These are phyloP conservation scores for Acanthaster planci DNA, from an alignment of 35 echinoderm and acorn worm species.

Conservation along the genomic window DNA sequence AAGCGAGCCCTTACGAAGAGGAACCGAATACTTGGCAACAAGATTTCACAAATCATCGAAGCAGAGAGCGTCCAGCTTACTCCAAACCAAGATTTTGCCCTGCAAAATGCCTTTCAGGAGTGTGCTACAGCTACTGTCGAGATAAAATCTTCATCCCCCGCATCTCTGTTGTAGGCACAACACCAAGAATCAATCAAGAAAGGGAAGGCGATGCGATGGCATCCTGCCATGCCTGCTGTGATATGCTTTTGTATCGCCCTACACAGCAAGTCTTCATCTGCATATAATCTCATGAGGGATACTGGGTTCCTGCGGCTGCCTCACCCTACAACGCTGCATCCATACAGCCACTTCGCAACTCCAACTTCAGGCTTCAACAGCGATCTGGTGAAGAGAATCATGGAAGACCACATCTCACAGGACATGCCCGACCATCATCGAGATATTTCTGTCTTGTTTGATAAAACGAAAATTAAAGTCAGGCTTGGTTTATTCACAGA, in stretches of 20 bases:
- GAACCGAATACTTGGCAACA: background rate
- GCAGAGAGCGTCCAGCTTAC: background rate
- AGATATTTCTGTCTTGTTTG: conserved; percentile 43
- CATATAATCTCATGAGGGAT: conserved; percentile 30
- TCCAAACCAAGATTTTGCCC: background rate
- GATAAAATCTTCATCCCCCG: background rate
- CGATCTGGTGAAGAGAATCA: background rate
- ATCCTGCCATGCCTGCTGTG: conserved; percentile 33
- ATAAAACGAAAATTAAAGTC: conserved; percentile 59
- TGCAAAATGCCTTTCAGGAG: background rate
- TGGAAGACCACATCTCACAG: background rate
- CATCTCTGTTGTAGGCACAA: conserved; percentile 9
- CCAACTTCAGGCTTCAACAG: background rate
- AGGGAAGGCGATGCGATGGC: conserved; percentile 34
- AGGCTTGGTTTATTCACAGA: conserved; percentile 40
- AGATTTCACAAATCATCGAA: background rate
- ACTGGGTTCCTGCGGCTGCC: conserved; percentile 42
- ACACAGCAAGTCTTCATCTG: conserved; percentile 11
- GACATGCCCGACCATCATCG: conserved; percentile 7
- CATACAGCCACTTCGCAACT: conserved; percentile 31
- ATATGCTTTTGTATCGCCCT: conserved; percentile 30
- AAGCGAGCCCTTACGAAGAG: background rate
- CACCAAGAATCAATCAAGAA: conserved; percentile 1
- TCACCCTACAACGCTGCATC: conserved; percentile 31
- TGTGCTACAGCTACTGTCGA: background rate